Conservation (phyloP, 2,113 vertebrate species). For the Chroicocephalus ridibundus region DNA sequence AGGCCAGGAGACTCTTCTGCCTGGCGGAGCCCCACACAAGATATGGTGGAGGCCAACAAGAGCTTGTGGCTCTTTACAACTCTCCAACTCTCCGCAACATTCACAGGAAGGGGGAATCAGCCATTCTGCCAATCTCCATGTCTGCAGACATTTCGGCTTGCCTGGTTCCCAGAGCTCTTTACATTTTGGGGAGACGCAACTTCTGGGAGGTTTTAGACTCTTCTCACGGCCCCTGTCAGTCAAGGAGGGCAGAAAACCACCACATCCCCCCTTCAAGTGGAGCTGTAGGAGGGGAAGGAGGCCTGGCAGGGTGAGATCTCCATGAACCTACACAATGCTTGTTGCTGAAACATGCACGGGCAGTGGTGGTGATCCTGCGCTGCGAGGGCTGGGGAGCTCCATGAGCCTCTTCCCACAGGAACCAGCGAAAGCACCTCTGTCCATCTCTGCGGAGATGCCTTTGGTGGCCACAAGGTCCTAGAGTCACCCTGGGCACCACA, state of each 20-base stretch:
- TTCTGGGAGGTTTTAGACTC: neutral
- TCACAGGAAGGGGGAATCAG: neutral
- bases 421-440: neutral
- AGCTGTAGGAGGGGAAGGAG: neutral
- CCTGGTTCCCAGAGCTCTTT: neutral
- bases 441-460: neutral
- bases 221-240: neutral
- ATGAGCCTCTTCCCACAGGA: neutral
- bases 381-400: neutral
- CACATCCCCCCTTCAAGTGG: fast-evolving
- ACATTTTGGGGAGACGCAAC: neutral
- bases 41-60: neutral
- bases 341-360: neutral
- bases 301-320: neutral
- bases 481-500: fast-evolving
- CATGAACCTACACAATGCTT: fast-evolving
- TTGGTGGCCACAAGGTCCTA: neutral
- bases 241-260: neutral
- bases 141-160: neutral
- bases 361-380: neutral
- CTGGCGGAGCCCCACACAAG: fast-evolving
- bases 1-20: neutral
- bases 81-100: neutral
- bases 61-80: neutral
- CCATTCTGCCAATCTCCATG: fast-evolving